Base-by-base conservation (phyloP, 2,888 invertebrate species). In the Unio pictorum region DNA sequence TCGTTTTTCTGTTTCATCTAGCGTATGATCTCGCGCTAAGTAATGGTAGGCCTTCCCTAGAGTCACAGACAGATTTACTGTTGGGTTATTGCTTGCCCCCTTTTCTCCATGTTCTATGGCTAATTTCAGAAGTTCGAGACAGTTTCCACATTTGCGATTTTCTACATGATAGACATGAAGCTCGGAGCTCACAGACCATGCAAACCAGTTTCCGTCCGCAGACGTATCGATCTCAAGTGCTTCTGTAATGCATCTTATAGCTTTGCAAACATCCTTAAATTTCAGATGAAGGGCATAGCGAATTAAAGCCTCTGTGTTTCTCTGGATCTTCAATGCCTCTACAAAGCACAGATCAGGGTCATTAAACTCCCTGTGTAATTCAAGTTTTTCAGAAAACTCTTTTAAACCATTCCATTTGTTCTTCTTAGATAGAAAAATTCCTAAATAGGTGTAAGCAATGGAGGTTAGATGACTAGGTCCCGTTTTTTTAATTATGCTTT, bases 211-310 rank as follows among this genome's bases (percentile, higher is more conserved):
- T 45, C 45, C 45, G 45, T 45, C 45, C 45, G 45, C 11, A 11
- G 45, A 45, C 3, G 0, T 0, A 15, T 45, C 45, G 45, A 45
- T 45, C 45, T 11, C 3, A 45, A 45, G 45, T 45, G 45, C 45
- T 15, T 45, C 15, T 45, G 15, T 45, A 45, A 45, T 45, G 15
- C 3, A 3, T 45, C 15, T 15, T 15, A 45, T 45, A 0, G 45
- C 23, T 63, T 20, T 20, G n/a, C 45, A 34, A 63, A 23, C 20
- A 7, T 45, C n/a, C 30, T 30, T 15, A 17, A 17, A 8, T 34
- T 63, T 63, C 1, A 63, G 63, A 45, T 15, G 4, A 20, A 30
- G 63, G 23, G 63, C 63, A 34, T 63, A 63, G 20, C 63, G 30
- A 45, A 34, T 23, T 20, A 63, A 45, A 18, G 23, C 63, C 54